phyloP scores from a whole-genome alignment of 2,113 vertebrate genomes.

The Poecile atricapillus region DNA sequence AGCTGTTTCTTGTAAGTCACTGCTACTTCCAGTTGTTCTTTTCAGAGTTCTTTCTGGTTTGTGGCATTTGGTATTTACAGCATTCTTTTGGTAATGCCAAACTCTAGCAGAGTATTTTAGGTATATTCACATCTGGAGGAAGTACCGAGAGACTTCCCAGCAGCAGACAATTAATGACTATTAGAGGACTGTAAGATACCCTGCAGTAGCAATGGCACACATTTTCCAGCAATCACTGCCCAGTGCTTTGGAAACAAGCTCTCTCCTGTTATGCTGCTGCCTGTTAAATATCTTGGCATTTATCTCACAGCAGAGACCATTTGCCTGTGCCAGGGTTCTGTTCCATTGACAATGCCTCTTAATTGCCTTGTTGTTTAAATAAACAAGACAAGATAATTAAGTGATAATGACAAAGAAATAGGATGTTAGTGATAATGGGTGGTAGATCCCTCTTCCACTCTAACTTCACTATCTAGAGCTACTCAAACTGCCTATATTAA shows the following conservation, averaged over 20 bases:
- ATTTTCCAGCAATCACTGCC: constrained; percentile 19
- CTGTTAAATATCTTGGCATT: constrained; percentile 61
- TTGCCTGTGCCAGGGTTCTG: constrained; percentile 44
- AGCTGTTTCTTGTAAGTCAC: neutral
- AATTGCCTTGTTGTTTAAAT: constrained; percentile 69
- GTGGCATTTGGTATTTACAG: neutral
- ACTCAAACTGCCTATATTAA: neutral
- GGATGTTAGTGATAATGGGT: constrained; percentile 32
- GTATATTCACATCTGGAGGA: neutral
- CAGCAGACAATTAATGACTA: neutral
- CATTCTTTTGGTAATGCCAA: neutral
- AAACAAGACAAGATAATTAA: constrained; percentile 70
- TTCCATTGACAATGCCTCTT: constrained; percentile 64
- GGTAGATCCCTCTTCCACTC: neutral
- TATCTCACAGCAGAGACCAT: constrained; percentile 59
- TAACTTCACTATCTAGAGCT: neutral
- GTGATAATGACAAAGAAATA: constrained; percentile 57
- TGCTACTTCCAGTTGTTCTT: neutral
- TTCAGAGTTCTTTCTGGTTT: neutral
- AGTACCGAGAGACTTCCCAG: neutral
- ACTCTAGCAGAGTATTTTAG: neutral
- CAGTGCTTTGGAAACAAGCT: constrained; percentile 40
- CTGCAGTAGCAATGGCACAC: neutral
- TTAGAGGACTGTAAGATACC: neutral
- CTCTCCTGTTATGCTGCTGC: constrained; percentile 18